Evolutionary conservation across 2,888 invertebrate genomes (phyloP), one percentile per base, ranked within the genome.

Genomic region (Hypomecis atomaria): DNA sequence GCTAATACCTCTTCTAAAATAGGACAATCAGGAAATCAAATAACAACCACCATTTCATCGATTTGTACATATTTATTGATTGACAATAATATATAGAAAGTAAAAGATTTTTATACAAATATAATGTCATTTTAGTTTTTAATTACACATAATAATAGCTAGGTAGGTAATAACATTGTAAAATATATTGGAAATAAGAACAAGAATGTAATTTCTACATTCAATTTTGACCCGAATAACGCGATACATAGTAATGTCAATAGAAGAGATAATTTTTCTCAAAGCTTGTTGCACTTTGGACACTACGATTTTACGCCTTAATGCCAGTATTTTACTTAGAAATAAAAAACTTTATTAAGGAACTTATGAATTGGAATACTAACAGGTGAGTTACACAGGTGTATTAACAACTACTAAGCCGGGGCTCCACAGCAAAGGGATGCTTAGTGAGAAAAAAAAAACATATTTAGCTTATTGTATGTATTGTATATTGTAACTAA

Each of bases 61-160:
- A 80, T 91, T 90, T 90, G 90, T 91, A 91, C 90, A 90, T 88
- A 89, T 85, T 85, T 84, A 89, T 89, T 85, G 84, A 85, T 85
- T 85, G 88, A 88, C 85, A 88, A 86, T 87, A 81, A 85, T 80
- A 71, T 82, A 87, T 87, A 87, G 86, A 89, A 89, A 89, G 87
- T 88, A 89, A 89, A 89, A 87, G 85, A 85, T 87, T 90, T 52
- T 89, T 87, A 88, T 90, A 90, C 87, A 91, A 89, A 90, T 90
- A 88, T 89, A 88, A 89, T 89, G 89, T 90, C 85, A 89, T 88
- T 89, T 88, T 81, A 84, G 75, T 84, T 85, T 85, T 83, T 81
- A 79, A 81, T 81, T 87, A 84, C 78, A 85, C 81, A 84, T 83
- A 86, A 84, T 83, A 86, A 74, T 76, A 74, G 73, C 74, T 83